Evolutionary conservation across 2,797 vertebrate species (phyloP).

Genomic region (Megaceryle alcyon): DNA sequence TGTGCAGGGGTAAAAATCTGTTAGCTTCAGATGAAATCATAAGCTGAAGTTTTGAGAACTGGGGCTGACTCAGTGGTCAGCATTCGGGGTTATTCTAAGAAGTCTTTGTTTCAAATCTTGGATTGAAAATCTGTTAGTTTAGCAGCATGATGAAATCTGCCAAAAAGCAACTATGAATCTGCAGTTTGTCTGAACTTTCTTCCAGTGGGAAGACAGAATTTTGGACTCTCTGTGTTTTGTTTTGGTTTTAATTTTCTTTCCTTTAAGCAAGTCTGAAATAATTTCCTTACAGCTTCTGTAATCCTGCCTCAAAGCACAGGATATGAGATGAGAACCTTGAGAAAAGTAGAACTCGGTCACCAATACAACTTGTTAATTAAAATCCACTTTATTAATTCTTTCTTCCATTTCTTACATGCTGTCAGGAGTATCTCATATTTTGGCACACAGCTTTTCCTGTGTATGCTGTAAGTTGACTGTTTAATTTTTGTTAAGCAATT

Average conservation of each 20-base stretch:
- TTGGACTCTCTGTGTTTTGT: neutral
- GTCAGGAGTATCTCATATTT: neutral
- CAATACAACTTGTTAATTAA: neutral
- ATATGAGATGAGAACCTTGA: neutral
- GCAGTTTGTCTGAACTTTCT: neutral
- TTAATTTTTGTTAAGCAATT: neutral
- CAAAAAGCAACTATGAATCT: neutral
- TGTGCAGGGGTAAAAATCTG: neutral
- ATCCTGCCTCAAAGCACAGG: neutral
- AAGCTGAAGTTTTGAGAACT: neutral
- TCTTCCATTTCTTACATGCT: neutral
- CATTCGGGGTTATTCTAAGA: neutral
- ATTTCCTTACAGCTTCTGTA: neutral
- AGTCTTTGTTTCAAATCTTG: constrained; percentile 15
- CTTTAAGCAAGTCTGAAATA: neutral
- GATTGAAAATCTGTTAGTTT: constrained; percentile 18
- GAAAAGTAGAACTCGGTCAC: neutral
- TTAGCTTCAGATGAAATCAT: neutral
- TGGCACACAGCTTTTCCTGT: neutral
- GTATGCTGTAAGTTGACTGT: neutral
- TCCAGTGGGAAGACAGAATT: neutral
- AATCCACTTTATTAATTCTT: neutral
- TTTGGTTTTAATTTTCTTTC: neutral
- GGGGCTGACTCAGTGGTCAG: neutral
- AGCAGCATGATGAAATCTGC: neutral